Conservation (phyloP, 2,113 vertebrate species). For the Podarcis cretensis region DNA sequence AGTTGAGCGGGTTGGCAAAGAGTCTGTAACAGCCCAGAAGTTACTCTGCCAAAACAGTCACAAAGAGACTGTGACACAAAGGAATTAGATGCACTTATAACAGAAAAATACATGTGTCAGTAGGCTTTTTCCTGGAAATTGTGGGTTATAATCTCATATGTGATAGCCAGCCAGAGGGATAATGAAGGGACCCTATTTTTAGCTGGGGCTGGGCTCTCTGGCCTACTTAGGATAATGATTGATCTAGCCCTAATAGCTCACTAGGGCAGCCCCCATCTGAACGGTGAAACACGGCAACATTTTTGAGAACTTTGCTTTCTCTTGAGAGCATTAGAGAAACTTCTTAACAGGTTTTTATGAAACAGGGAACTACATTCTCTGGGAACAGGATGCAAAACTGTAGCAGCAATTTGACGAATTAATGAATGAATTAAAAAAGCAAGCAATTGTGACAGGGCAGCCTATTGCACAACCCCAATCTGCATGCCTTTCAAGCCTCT, state of each 20-base stretch:
- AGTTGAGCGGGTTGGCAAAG: conserved; percentile 20
- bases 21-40: background rate
- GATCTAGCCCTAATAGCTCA: background rate
- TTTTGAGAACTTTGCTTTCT: conserved; percentile 12
- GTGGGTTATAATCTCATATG: background rate
- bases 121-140: conserved; percentile 19
- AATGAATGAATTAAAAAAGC: background rate
- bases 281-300: conserved; percentile 10
- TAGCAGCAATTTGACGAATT: conserved; percentile 8
- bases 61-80: background rate
- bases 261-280: background rate
- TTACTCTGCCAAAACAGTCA: background rate
- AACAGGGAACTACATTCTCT: background rate
- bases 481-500: background rate
- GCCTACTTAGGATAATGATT: background rate
- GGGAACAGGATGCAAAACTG: background rate
- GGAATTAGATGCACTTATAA: conserved; percentile 12
- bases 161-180: background rate
- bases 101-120: background rate
- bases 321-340: conserved; percentile 19
- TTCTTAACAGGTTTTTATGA: background rate
- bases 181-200: background rate
- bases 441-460: background rate
- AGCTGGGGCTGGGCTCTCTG: background rate
- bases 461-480: background rate